Base-by-base conservation (phyloP, 2,888 invertebrate species). In the Julus scanicus region DNA sequence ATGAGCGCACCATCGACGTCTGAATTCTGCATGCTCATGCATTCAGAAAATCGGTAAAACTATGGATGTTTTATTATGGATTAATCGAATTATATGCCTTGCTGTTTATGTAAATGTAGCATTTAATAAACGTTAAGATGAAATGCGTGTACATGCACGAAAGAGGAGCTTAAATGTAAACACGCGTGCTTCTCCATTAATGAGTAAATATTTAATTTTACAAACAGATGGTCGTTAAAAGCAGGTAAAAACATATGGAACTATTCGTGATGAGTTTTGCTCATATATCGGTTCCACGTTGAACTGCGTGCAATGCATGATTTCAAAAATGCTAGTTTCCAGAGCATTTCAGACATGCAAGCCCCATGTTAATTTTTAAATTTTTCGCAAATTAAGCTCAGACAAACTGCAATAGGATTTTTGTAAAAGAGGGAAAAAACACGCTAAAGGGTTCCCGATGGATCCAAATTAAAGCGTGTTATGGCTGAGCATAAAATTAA, bases 181-280 rank as follows among this genome's bases (percentile, higher is more conserved):
- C 80, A 80, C 37, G 80, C 80, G 80, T 80, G 80, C 80, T 13
- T 80, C 80, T 80, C 80, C 80, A 80, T 80, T 80, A 80, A 80
- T 80, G 80, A 80, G 37, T 80, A 80, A 80, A 80, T 80, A 80
- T 80, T 80, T 80, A 80, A 80, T 80, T 80, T 20, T n/a, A 13
- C 80, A 80, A 80, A 80, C 80, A 80, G 13, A 80, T 20, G 80
- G 37, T 80, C 80, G 80, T 80, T 37, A 80, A 80, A 80, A 37
- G 11, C 13, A 20, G 80, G 80, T 37, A 80, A 80, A 80, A 80
- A 80, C 80, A 37, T 53, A 2, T 8, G 13, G 9, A 6, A 37
- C 80, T 80, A 9, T 29, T 29, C 29, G 71, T 71, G 71, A 71
- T 20, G 29, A 9, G 1, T 11, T 80, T 80, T 11, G 80, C 37